A percentile compares a stretch with the other conserved stretches of the same genome.
These are phyloP conservation scores for Anguilla anguilla DNA, from an alignment of 2,797 vertebrate genomes.

Conservation along the genomic window DNA sequence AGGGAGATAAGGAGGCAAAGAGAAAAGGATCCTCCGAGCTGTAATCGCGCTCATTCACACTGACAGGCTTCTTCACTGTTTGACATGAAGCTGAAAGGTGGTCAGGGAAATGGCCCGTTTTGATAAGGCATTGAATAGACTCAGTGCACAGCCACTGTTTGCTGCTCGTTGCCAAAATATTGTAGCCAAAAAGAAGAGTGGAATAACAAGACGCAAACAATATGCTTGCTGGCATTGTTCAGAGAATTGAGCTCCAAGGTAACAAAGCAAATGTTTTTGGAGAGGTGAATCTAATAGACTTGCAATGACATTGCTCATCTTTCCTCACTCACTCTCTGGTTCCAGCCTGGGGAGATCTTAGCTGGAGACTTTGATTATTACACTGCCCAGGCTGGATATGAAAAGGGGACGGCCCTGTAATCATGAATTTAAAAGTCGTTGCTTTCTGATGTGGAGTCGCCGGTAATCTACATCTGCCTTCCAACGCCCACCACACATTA, in stretches of 20 bases:
- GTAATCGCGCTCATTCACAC: conserved; percentile 46
- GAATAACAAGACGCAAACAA: background rate
- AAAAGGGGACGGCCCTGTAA: background rate
- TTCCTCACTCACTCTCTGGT: background rate
- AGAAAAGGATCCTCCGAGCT: background rate
- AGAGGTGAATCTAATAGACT: background rate
- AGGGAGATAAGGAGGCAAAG: background rate
- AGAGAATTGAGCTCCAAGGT: background rate
- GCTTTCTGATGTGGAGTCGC: background rate
- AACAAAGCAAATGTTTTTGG: background rate
- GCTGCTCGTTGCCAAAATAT: background rate
- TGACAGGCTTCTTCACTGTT: conserved; percentile 8
- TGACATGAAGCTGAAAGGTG: background rate
- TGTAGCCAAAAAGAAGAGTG: background rate
- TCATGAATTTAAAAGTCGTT: background rate
- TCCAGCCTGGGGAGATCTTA: background rate
- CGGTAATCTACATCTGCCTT: background rate
- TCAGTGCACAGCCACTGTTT: background rate
- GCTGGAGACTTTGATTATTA: background rate
- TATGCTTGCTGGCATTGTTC: background rate
- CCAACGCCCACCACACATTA: conserved; percentile 7
- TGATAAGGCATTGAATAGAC: background rate
- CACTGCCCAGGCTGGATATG: background rate
- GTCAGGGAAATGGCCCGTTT: background rate
- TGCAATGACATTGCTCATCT: background rate